Base-by-base conservation (phyloP, 2,797 vertebrate species). In the Setipinna tenuifilis region DNA sequence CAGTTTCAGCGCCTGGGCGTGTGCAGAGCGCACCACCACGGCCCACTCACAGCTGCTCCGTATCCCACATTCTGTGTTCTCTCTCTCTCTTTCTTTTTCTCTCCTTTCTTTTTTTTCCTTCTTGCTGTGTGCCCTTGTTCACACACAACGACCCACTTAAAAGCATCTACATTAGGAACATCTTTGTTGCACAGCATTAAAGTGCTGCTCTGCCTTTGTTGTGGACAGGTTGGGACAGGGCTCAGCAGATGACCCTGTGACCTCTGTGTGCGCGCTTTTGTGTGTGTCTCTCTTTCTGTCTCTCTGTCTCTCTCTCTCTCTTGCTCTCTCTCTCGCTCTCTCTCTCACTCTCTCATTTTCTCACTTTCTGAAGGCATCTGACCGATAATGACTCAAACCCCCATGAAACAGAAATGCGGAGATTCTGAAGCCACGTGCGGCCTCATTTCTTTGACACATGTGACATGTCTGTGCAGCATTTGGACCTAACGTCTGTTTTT, bases 1-100 rank as follows among this genome's bases (percentile, higher is more conserved):
- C 87, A 88, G 87, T 88, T 88, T 88, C 71, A 78, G 35, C 31
- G 16, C 71, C 35, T 78, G 71, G 71, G 71, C 71, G 71, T 78
- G 14, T 78, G 31, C 71, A 44, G 31, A 41, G 68, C 17, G 17
- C 16, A 14, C 71, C 14, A 28, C 4, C 14, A 6, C 68, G 17
- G 71, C 71, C 71, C 71, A 78, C 71, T 44, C 71, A 78, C 71
- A 78, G 71, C 71, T 78, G 71, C 71, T 78, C 16, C 31, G 31
- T 21, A 9, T 6, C 19, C 71, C 17, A 44, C 71, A 44, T 41
- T 44, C 17, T 21, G 31, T 78, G 16, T 44, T 44, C 35, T 41
- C 25, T 23, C 23, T 68, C 25, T 41, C 23, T 68, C 62, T 31
- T 10, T 71, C 11, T 71, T 10, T 71, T 12, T 16, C 9, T 31